Evolutionary conservation across 2,113 vertebrate genomes (phyloP).

Genomic region (Ceuthmochares aereus): DNA sequence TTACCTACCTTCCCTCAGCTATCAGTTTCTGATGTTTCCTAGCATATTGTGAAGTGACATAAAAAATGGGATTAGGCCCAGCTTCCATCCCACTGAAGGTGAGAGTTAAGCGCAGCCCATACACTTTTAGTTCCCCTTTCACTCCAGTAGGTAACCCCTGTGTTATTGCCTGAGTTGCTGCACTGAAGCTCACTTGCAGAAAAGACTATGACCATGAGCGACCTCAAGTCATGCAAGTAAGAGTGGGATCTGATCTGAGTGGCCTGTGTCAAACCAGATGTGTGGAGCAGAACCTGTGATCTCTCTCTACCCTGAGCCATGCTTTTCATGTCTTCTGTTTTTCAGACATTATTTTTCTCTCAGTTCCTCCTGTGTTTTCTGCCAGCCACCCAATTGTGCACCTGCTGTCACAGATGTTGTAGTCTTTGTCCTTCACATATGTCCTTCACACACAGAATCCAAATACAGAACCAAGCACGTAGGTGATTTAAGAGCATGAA

Average conservation of each 20-base stretch:
- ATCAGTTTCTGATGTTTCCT: background rate
- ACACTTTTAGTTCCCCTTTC: background rate
- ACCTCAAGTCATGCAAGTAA: background rate
- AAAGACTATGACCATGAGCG: background rate
- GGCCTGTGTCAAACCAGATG: background rate
- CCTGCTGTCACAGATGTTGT: background rate
- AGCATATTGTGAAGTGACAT: background rate
- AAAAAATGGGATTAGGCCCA: background rate
- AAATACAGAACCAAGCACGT: background rate
- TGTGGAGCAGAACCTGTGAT: background rate
- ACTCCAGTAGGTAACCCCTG: background rate
- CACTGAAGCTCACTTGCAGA: background rate
- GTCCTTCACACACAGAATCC: background rate
- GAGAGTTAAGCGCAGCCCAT: background rate
- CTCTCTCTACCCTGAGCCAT: background rate
- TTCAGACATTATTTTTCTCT: background rate
- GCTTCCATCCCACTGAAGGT: background rate
- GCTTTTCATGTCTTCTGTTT: background rate
- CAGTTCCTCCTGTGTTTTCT: background rate
- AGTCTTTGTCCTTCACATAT: background rate
- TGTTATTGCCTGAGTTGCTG: background rate
- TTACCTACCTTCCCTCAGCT: background rate
- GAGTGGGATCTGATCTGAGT: background rate
- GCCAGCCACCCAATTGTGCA: background rate
- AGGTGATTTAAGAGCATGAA: background rate